These are phyloP conservation scores for Chironomus tentans DNA, from an alignment of 2,888 invertebrate genomes.

Conservation along the genomic window DNA sequence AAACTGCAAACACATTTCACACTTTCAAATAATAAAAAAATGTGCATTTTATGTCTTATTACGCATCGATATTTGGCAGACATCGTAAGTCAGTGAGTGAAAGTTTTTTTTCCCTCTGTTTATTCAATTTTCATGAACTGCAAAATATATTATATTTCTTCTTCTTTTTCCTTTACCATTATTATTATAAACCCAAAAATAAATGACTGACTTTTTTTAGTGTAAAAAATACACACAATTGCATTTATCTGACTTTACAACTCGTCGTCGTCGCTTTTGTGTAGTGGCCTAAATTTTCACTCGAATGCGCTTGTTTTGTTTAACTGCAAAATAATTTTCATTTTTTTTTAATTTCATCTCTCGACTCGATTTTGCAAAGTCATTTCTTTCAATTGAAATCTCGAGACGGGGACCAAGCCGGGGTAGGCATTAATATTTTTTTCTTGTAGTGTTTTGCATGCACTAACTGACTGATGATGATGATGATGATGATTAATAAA, in stretches of 20 bases:
- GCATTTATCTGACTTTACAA: background rate
- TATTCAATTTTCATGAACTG: no score
- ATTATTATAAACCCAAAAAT: background rate
- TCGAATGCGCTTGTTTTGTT: background rate
- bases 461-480: no score
- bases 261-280: background rate
- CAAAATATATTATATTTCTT: no score
- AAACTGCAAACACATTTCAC: background rate
- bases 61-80: no score
- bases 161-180: background rate
- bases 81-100: background rate
- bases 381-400: constrained; percentile 5
- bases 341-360: background rate
- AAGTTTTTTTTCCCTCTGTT: background rate
- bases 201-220: background rate
- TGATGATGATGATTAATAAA: background rate
- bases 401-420: background rate
- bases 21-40: background rate
- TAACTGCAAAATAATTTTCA: background rate
- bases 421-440: background rate
- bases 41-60: background rate
- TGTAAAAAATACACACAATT: background rate
- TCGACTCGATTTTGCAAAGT: background rate
- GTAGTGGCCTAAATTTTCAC: constrained; percentile 14
- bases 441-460: background rate